Evolutionary conservation across 2,888 invertebrate genomes (phyloP), one percentile per base, ranked within the genome.

Genomic region (Stenodera caucasica): DNA sequence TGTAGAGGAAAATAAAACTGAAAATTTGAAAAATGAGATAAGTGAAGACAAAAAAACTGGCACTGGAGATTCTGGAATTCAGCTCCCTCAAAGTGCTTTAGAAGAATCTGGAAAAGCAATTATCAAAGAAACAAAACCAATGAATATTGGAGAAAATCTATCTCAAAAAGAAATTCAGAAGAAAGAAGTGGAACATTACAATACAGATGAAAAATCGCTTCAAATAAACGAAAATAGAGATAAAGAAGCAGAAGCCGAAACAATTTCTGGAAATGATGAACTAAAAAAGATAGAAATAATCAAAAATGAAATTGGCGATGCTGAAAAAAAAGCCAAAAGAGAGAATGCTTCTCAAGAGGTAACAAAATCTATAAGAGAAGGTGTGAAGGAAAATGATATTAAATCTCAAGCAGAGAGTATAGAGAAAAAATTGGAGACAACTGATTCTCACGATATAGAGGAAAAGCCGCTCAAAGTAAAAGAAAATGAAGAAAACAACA

Each of bases 211-310:
- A 49, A 23, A 49, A 49, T 18, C 18, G 12, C 6, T 4, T 4
- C 15, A 12, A 15, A 15, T 12, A 29, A 18, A n/a, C 2, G 18
- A 29, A 55, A 55, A 21, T 49, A 54, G 8, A 29, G 9, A 5
- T 37, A 30, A 11, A 62, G 26, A 18, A 40, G 45, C 35, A 11
- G 33, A 29, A n/a, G 12, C 30, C 49, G 49, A 52, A 33, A 32
- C 35, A 53, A 52, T 30, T 35, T 4, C 12, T 32, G 56, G 63
- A 12, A 55, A 55, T 23, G 50, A 53, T 50, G 54, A 53, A 49
- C 60, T 55, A 30, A 57, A 53, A 49, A 26, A 35, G 9, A 49
- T 3, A 40, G 18, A 1, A 15, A 60, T 49, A 49, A 58, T 53
- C 15, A 53, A 11, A 33, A 30, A 6, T 54, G 2, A n/a, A n/a